Base-by-base conservation (phyloP, 2,113 vertebrate species). In the Collichthys lucidus region DNA sequence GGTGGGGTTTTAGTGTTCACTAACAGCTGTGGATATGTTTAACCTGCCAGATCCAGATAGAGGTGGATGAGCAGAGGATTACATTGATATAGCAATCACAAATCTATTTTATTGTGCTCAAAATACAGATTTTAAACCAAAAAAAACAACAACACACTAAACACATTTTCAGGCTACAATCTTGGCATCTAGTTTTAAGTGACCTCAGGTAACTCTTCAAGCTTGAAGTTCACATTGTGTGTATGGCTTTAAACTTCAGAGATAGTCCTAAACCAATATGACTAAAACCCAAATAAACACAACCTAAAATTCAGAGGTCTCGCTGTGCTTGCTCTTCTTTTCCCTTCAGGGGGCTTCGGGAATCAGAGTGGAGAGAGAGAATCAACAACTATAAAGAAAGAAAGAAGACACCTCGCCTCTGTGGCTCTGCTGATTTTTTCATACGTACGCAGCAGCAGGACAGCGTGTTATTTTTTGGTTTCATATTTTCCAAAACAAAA, bases 1-100 rank as follows among this genome's bases (percentile, higher is more conserved):
- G 89, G 89, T 77, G 44, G 83, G 79, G 57, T 70, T 88, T 90
- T 82, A 81, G 67, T 73, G 29, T 53, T 50, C 76, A 85, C 26
- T 14, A 64, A 15, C 29, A 80, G 73, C 82, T 76, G 66, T 70
- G 56, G 63, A 42, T 62, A 71, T 66, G 75, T 62, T 73, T 72
- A 63, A 86, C 77, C 74, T 83, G 64, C 59, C 24, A 26, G 12
- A 57, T 63, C 47, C 2, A 1, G 49, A 22, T 42, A 10, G 0
- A 22, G 60, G 16, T 71, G 44, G 24, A 20, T 65, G 20, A 31
- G 17, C 15, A 26, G 3, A 19, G 35, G 26, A 70, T 64, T 73
- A 16, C 4, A 16, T 5, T 29, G 17, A 24, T 56, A 10, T 29
- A 50, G 9, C 17, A 20, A 71, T 57, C 60, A 52, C 22, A 75